phyloP scores from a whole-genome alignment of 2,888 invertebrate species.

The Sphecodes monilicornis region DNA sequence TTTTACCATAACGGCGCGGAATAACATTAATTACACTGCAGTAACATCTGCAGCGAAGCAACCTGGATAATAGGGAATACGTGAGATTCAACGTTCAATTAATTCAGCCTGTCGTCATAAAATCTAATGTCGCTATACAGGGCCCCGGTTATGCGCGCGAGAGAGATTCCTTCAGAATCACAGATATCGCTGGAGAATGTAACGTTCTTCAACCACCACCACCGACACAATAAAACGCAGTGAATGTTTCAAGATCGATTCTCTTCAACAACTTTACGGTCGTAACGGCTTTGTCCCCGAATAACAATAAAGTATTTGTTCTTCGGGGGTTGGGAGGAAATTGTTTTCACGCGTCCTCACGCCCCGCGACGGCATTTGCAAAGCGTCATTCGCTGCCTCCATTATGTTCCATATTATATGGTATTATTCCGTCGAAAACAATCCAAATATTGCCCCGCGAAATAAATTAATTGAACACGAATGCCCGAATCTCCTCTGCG shows the following conservation, averaged over 20 bases:
- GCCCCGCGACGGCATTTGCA: not conserved
- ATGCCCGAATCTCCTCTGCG: not conserved
- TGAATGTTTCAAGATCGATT: not conserved
- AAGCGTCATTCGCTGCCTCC: not conserved
- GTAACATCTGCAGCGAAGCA: not conserved
- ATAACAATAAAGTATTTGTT: not conserved
- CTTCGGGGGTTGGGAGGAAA: not conserved
- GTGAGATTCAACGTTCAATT: not conserved
- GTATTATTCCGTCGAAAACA: not conserved
- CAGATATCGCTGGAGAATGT: not conserved
- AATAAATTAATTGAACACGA: constrained; percentile 6
- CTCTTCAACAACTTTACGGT: not conserved
- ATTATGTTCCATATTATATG: not conserved
- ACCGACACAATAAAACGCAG: not conserved
- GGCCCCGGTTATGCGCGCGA: not conserved
- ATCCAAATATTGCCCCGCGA: not conserved
- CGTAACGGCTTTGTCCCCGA: not conserved
- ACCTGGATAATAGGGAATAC: not conserved
- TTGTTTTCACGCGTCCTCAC: not conserved
- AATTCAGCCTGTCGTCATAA: constrained; percentile 34
- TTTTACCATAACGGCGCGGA: not conserved
- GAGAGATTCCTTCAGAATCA: not conserved
- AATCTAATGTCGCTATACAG: not conserved
- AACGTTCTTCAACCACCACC: not conserved
- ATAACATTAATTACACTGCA: constrained; percentile 10